Conservation (phyloP, 2,888 invertebrate genomes). For the Tholera decimalis region DNA sequence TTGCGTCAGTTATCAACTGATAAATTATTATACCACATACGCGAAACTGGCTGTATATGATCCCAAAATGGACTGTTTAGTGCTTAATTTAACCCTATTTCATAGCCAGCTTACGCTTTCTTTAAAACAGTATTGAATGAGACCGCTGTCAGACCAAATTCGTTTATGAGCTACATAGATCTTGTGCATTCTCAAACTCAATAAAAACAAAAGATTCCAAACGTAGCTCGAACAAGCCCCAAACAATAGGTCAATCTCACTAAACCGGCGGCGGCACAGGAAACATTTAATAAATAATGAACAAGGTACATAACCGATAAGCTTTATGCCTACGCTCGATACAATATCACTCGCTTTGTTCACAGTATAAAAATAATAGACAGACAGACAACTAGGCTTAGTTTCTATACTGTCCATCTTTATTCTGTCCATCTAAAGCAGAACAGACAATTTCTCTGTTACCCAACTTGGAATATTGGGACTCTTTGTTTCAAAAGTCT, state of each 20-base stretch:
- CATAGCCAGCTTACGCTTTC: background rate
- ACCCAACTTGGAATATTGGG: conserved; percentile 3
- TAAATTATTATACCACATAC: conserved; percentile 36
- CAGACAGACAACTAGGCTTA: too few relatives aligned
- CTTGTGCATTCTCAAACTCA: too few relatives aligned
- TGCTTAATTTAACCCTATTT: background rate
- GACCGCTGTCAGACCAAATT: background rate
- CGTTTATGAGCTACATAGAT: background rate
- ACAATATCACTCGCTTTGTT: conserved; percentile 16
- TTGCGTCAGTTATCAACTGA: conserved; percentile 41
- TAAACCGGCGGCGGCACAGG: conserved; percentile 40
- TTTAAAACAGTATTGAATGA: background rate
- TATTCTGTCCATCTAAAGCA: conserved; percentile 20
- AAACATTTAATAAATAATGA: conserved; percentile 54
- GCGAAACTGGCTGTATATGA: background rate
- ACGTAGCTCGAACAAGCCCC: background rate
- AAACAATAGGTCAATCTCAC: conserved; percentile 34
- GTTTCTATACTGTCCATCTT: too few relatives aligned
- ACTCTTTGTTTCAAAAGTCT: conserved; percentile 38
- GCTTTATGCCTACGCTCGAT: conserved; percentile 29
- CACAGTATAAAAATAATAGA: too few relatives aligned
- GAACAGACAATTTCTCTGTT: conserved; percentile 28
- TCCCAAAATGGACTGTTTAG: conserved; percentile 5
- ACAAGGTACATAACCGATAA: conserved; percentile 32
- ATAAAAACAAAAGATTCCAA: conserved; percentile 7